phyloP scores from a whole-genome alignment of 2,113 vertebrate genomes.

The Spermophilus dauricus region DNA sequence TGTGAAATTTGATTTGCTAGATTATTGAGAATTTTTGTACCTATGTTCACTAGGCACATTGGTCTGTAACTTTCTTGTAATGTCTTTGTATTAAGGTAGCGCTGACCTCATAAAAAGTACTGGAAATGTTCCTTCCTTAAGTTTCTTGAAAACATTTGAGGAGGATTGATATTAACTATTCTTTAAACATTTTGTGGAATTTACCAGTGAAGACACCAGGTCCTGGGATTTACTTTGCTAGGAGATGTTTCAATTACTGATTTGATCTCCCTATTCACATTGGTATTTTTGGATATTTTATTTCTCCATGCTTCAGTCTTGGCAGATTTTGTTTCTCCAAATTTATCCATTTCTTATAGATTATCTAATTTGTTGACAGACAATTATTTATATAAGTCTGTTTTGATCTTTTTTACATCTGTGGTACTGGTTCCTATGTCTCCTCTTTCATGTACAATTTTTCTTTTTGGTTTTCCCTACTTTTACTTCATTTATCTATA shows the following conservation, averaged over 20 bases:
- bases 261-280: not conserved
- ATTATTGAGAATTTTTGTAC: not conserved
- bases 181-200: no score
- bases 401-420: no score
- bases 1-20: not conserved
- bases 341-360: not conserved
- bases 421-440: not conserved
- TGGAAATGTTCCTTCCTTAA: not conserved
- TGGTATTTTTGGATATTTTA: not conserved
- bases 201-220: no score
- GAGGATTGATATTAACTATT: no score
- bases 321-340: not conserved
- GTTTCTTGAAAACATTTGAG: not conserved
- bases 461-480: no score
- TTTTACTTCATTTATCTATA: not conserved
- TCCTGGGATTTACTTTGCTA: no score
- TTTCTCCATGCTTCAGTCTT: not conserved
- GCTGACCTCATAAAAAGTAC: not conserved
- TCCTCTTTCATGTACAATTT: no score
- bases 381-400: not conserved
- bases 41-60: no score
- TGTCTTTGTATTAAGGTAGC: no score
- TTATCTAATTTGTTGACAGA: not conserved
- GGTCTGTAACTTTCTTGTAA: no score
- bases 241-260: not conserved